A percentile compares a stretch with the other conserved stretches of the same genome.
These are phyloP conservation scores for Tipula vernalis DNA, from an alignment of 2,888 invertebrate genomes.

Conservation along the genomic window DNA sequence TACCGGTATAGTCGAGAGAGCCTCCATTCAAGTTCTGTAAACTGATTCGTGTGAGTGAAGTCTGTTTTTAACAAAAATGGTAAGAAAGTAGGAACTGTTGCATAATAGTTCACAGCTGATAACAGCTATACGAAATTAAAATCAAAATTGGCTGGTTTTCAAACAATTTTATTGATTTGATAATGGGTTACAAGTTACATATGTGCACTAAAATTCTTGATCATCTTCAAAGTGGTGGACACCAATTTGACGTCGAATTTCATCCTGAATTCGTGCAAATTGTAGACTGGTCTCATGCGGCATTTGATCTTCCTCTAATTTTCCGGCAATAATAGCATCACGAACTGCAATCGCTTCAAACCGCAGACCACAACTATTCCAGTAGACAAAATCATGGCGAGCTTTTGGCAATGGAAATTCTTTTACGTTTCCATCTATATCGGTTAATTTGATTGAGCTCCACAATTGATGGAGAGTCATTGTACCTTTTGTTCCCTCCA, in stretches of 20 bases:
- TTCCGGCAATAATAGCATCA: conserved; percentile 52
- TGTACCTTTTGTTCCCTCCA: conserved; percentile 32
- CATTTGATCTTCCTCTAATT: conserved; percentile 55
- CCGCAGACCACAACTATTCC: conserved; percentile 58
- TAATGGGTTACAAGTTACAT: not conserved
- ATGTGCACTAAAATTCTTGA: conserved; percentile 13
- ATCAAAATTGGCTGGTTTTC: not conserved
- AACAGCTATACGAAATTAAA: not conserved
- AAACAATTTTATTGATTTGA: not conserved
- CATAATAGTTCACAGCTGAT: not conserved
- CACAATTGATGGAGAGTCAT: conserved; percentile 46
- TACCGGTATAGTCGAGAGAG: too few species aligned
- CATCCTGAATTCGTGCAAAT: conserved; percentile 58
- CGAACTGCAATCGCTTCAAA: conserved; percentile 71
- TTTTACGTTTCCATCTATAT: conserved; percentile 47
- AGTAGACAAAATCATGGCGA: conserved; percentile 45
- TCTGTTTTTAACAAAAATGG: not conserved
- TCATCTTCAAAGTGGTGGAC: conserved; percentile 45
- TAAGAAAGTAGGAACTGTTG: not conserved
- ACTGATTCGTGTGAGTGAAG: not conserved
- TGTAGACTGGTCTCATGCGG: conserved; percentile 53
- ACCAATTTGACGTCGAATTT: conserved; percentile 56
- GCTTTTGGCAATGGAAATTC: conserved; percentile 54
- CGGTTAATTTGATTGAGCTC: conserved; percentile 55
- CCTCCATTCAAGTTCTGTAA: conserved; percentile 48